Conservation (phyloP, 2,113 vertebrate genomes). For the Aix galericulata region DNA sequence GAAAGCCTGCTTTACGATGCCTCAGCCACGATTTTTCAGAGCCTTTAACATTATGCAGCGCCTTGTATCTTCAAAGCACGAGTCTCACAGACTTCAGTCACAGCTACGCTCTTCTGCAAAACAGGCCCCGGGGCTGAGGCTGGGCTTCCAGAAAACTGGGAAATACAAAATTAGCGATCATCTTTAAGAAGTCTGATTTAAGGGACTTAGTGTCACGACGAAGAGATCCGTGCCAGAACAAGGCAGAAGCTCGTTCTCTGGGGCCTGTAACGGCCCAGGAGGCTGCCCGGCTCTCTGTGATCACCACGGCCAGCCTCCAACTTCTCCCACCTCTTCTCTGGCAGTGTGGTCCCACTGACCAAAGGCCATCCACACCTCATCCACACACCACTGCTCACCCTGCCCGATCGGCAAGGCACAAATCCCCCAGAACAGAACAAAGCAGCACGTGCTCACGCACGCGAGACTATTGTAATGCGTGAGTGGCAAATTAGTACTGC, state of each 20-base stretch:
- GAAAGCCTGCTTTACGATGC: slow-evolving; percentile 37
- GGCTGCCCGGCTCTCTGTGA: not conserved
- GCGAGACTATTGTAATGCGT: not conserved
- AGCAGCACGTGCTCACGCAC: accelerated
- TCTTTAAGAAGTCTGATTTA: not conserved
- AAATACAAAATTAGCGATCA: not conserved
- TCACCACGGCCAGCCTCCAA: not conserved
- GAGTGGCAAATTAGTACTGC: not conserved
- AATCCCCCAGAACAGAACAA: not conserved
- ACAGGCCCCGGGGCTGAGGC: not conserved
- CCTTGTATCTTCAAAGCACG: slow-evolving; percentile 8
- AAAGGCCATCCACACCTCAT: not conserved
- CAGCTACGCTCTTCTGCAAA: slow-evolving; percentile 1
- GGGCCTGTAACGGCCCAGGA: not conserved
- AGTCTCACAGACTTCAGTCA: slow-evolving; percentile 22
- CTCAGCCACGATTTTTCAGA: slow-evolving; percentile 17
- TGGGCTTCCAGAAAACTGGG: slow-evolving; percentile 15
- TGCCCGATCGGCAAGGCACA: not conserved
- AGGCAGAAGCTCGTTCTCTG: not conserved
- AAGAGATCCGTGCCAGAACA: not conserved
- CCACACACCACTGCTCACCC: not conserved
- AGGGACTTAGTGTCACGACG: not conserved
- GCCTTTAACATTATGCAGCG: slow-evolving; percentile 3
- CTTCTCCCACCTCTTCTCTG: not conserved
- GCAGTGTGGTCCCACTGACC: not conserved